A percentile compares a stretch with the other conserved stretches of the same genome.
These are phyloP conservation scores for Linurgus olivaceus DNA, from an alignment of 2,797 vertebrate species.

Conservation along the genomic window DNA sequence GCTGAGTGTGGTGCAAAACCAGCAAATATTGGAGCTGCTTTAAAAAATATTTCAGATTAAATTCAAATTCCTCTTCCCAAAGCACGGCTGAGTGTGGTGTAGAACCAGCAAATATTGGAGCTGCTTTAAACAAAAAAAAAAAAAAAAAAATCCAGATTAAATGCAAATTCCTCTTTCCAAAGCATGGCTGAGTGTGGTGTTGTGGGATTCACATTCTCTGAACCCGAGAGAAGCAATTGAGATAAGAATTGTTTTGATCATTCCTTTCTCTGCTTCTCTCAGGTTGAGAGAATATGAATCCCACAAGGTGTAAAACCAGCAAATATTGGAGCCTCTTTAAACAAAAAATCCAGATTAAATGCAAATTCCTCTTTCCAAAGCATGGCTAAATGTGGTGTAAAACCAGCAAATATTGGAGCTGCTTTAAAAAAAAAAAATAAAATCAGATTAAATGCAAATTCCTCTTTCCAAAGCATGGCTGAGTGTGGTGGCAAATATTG, in stretches of 20 bases:
- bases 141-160: neutral
- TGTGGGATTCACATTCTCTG: too few species aligned
- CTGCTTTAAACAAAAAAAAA: too few species aligned
- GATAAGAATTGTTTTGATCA: too few species aligned
- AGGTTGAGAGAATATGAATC: too few species aligned
- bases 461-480: neutral
- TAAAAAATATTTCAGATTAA: neutral
- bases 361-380: neutral
- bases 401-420: neutral
- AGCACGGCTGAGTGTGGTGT: too few species aligned
- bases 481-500: neutral
- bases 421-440: too few species aligned
- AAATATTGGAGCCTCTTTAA: too few species aligned
- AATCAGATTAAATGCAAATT: neutral
- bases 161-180: neutral
- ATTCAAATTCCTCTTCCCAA: neutral
- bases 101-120: too few species aligned
- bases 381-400: neutral
- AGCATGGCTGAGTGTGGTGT: neutral
- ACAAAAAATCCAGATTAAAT: too few species aligned
- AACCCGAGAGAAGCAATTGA: too few species aligned
- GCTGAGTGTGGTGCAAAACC: accelerated
- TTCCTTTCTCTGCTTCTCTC: too few species aligned
- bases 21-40: neutral
- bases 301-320: too few species aligned